Evolutionary conservation across 2,888 invertebrate genomes (phyloP).

Genomic region (Spodoptera littoralis): DNA sequence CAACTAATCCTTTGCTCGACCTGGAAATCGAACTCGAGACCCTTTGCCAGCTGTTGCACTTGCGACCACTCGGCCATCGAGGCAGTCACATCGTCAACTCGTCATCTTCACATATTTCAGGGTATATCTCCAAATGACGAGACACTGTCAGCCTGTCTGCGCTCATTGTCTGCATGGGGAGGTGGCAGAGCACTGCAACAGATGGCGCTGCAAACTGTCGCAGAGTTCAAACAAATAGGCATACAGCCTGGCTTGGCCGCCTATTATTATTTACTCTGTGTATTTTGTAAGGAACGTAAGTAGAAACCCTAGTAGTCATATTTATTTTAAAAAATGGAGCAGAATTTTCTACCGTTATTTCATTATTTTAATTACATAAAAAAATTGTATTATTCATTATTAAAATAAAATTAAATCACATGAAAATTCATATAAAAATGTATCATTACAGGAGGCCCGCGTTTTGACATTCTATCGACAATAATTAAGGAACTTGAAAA

Average conservation of each 20-base stretch:
- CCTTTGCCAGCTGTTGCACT: too few relatives aligned
- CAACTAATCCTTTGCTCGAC: too few relatives aligned
- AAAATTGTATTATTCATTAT: too few relatives aligned
- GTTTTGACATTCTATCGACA: slow-evolving; percentile 90
- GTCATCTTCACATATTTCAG: slow-evolving; percentile 54
- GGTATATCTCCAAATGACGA: slow-evolving; percentile 77
- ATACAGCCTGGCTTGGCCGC: slow-evolving; percentile 93
- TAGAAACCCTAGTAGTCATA: slow-evolving; percentile 34
- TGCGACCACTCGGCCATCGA: too few relatives aligned
- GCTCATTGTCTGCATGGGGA: slow-evolving; percentile 82
- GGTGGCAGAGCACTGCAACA: slow-evolving; percentile 76
- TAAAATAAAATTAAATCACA: too few relatives aligned
- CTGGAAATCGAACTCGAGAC: too few relatives aligned
- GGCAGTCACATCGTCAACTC: too few relatives aligned
- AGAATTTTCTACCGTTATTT: too few relatives aligned
- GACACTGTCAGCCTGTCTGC: slow-evolving; percentile 76
- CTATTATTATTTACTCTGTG: slow-evolving; percentile 92
- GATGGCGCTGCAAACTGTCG: slow-evolving; percentile 73
- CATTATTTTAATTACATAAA: too few relatives aligned
- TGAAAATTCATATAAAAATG: too few relatives aligned
- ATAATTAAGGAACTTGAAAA: slow-evolving; percentile 91
- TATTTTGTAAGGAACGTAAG: slow-evolving; percentile 92
- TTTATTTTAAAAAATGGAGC: not conserved
- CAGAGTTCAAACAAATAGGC: slow-evolving; percentile 87
- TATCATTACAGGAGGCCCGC: slow-evolving; percentile 88